Base-by-base conservation (phyloP, 2,888 invertebrate species). In the Cephus pulcher region DNA sequence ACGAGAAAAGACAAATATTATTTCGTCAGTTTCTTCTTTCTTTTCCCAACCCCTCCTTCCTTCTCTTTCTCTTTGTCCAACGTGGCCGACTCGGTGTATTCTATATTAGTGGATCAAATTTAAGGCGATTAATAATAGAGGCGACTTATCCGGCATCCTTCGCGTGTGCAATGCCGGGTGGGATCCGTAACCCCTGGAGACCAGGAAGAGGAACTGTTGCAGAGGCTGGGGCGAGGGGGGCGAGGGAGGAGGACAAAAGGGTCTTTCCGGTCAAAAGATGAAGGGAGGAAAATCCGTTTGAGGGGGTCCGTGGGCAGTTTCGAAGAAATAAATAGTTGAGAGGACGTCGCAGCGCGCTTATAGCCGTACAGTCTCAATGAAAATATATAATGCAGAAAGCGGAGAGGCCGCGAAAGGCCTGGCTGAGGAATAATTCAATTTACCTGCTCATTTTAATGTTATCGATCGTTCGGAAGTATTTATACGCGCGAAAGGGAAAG, bases 371-470 rank as follows among this genome's bases (percentile, higher is more conserved):
- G 32, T 75, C 32, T 69, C 76, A 80, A 82, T 82, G 80, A 78
- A 79, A 81, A 82, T 83, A 75, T 79, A 83, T 83, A 82, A 83
- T 83, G 81, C 78, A 82, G 73, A 73, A 30, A 32, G 9, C n/a
- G 56, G 73, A 79, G 82, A 77, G 30, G 30, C 81, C 79, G 76
- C 77, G 78, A 79, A 76, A 78, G 75, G 75, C 80, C 79, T 79
- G 80, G 77, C 78, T 80, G 76, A 77, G 79, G 80, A 83, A 82
- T 84, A 81, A 84, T 84, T 83, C 75, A 82, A 84, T 84, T 83
- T 80, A 76, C 77, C 77, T 78, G 76, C 35, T 76, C 80, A 82
- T 84, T 81, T 82, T 82, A 75, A 82, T 79, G 81, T 74, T 82
- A 83, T 84, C 81, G 82, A 84, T 82, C 79, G 77, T 30, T 40